Evolutionary conservation across 1,140 invertebrate genomes (phyloP).

Genomic region (Drosophila ercepeae): DNA sequence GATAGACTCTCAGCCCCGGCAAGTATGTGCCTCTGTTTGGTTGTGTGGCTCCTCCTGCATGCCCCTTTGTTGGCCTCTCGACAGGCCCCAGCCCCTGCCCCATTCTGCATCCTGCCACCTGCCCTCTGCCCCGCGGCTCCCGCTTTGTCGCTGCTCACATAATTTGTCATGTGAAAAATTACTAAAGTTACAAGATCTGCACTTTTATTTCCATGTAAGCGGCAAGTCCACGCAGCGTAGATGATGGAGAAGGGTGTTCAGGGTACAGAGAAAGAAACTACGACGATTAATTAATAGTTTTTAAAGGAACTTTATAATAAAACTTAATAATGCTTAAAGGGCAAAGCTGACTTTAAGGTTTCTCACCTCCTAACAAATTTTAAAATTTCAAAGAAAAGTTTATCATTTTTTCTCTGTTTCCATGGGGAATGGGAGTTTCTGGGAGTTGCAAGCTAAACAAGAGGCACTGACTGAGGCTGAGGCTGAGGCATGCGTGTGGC

Average conservation of each 20-base stretch:
- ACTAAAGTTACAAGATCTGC: slow-evolving; percentile 83
- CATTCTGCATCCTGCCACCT: background rate
- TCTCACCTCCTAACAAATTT: too few relatives aligned
- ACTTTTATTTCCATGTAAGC: slow-evolving; percentile 80
- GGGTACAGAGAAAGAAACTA: background rate
- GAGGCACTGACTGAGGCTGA: slow-evolving; percentile 37
- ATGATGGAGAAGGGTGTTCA: slow-evolving; percentile 25
- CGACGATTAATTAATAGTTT: background rate
- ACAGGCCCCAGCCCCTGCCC: slow-evolving; percentile 1
- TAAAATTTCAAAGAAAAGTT: background rate
- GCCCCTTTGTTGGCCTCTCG: slow-evolving; percentile 62
- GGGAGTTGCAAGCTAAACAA: slow-evolving; percentile 26
- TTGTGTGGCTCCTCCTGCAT: slow-evolving; percentile 20
- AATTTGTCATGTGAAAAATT: slow-evolving; percentile 84
- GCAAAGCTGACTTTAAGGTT: too few relatives aligned
- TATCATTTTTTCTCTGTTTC: background rate
- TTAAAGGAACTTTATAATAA: too few relatives aligned
- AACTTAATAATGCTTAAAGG: too few relatives aligned
- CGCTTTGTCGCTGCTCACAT: slow-evolving; percentile 70
- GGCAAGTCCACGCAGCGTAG: slow-evolving; percentile 71
- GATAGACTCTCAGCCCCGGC: slow-evolving; percentile 28
- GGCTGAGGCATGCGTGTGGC: slow-evolving; percentile 57
- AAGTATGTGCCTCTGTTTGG: slow-evolving; percentile 18
- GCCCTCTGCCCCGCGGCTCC: slow-evolving; percentile 12
- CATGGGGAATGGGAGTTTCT: slow-evolving; percentile 6